Evolutionary conservation across 2,888 invertebrate genomes (phyloP), one percentile per base, ranked within the genome.

Genomic region (Bhutanitis thaidina): DNA sequence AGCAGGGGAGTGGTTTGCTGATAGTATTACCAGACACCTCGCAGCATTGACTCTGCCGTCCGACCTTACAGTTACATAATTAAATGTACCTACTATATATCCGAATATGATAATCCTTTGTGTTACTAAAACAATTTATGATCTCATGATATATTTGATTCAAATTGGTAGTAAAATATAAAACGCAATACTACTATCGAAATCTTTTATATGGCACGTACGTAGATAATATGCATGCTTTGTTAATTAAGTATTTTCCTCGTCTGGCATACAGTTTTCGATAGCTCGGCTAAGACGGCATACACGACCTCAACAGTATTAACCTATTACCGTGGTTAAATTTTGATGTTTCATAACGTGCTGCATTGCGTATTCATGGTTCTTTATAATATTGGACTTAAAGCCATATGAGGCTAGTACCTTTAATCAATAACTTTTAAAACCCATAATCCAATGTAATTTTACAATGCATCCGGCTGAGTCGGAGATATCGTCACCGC

Each of bases 381-480:
- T 27, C 27, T 43, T 39, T 20, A 36, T 13, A 30, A 34, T 12
- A 34, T 25, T 44, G 40, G 20, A 14, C 25, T 30, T 35, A 36
- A 15, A 30, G 16, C 15, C 40, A 36, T 45, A 27, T 16, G 32
- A 34, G 27, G 40, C 40, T 1, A 7, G 34, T 12, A 12, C 12
- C 34, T 35, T 29, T 29, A 45, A 39, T 40, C 13, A 38, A 20
- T 20, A 20, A 45, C 12, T 35, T 20, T 39, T 37, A 34, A 50
- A 39, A 50, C 10, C 32, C 13, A 37, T 44, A 50, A 32, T 39
- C 32, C 44, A 39, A 44, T 44, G 43, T 37, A 37, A 37, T 27
- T 50, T 43, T 43, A 10, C 34, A 51, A 51, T 51, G 45, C 34
- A 46, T 45, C 45, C 51, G 27, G 40, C 44, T 16, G 40, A 16